Evolutionary conservation across 1,140 invertebrate genomes (phyloP).

Genomic region (Venturia canescens): DNA sequence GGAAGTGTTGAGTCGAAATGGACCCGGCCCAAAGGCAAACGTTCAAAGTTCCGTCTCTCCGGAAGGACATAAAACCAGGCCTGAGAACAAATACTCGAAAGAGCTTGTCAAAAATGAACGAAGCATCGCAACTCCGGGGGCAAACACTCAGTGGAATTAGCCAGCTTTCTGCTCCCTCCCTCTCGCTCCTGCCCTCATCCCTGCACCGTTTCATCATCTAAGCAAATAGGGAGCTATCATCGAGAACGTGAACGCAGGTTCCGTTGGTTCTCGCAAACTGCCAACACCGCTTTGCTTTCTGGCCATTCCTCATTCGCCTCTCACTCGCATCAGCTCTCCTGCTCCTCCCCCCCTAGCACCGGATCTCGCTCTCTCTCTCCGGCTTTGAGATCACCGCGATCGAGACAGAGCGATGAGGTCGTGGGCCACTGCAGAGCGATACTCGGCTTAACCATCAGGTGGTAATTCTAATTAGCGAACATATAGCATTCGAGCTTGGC

Average conservation of each 20-base stretch:
- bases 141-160: too few relatives aligned
- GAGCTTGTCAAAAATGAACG: too few relatives aligned
- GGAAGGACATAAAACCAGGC: too few relatives aligned
- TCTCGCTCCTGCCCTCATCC: too few relatives aligned
- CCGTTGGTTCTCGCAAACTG: background rate
- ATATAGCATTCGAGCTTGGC: conserved; percentile 25
- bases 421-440: conserved; percentile 21
- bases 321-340: conserved; percentile 9
- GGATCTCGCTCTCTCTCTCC: background rate
- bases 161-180: too few relatives aligned
- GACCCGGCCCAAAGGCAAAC: too few relatives aligned
- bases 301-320: conserved; percentile 11
- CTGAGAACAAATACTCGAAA: too few relatives aligned
- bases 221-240: conserved; percentile 20
- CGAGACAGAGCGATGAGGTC: background rate
- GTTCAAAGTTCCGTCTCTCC: too few relatives aligned
- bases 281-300: conserved; percentile 24
- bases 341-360: too few relatives aligned
- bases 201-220: background rate
- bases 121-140: too few relatives aligned
- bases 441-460: conserved; percentile 39
- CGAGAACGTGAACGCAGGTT: background rate
- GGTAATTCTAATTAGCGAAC: conserved; percentile 45
- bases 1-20: too few relatives aligned
- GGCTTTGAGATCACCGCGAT: background rate